These are phyloP conservation scores for Antheraea mylitta DNA, from an alignment of 1,140 invertebrate genomes.

Conservation along the genomic window DNA sequence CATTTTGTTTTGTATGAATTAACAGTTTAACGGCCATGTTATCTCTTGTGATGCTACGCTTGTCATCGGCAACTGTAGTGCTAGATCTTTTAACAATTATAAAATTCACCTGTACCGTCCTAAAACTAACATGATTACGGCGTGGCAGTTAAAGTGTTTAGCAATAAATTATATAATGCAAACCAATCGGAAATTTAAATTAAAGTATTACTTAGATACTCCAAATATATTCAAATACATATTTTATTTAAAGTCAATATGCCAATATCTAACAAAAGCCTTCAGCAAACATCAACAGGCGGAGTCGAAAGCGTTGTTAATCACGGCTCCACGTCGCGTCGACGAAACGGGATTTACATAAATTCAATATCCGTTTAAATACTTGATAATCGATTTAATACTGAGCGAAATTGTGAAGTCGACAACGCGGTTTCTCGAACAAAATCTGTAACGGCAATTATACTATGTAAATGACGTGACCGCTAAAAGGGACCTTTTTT, in stretches of 20 bases:
- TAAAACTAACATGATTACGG: too few relatives aligned
- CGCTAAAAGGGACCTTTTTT: not conserved
- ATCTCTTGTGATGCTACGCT: too few relatives aligned
- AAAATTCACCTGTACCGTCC: too few relatives aligned
- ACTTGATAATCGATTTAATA: constrained; percentile 33
- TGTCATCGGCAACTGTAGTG: too few relatives aligned
- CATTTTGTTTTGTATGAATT: too few relatives aligned
- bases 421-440: constrained; percentile 20
- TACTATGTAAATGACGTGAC: constrained; percentile 16
- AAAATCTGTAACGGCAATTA: constrained; percentile 26
- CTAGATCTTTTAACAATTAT: too few relatives aligned
- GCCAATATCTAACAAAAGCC: not conserved
- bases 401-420: constrained; percentile 31
- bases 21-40: too few relatives aligned
- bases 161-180: too few relatives aligned
- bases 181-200: too few relatives aligned
- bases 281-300: not conserved
- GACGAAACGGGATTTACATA: constrained; percentile 30
- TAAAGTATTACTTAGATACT: too few relatives aligned
- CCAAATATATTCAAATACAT: too few relatives aligned
- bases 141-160: too few relatives aligned
- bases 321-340: not conserved
- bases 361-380: constrained; percentile 36
- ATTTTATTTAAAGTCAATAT: not conserved
- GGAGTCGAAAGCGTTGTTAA: not conserved